Base-by-base conservation (phyloP, 2,113 vertebrate species). In the Saguinus imperator region DNA sequence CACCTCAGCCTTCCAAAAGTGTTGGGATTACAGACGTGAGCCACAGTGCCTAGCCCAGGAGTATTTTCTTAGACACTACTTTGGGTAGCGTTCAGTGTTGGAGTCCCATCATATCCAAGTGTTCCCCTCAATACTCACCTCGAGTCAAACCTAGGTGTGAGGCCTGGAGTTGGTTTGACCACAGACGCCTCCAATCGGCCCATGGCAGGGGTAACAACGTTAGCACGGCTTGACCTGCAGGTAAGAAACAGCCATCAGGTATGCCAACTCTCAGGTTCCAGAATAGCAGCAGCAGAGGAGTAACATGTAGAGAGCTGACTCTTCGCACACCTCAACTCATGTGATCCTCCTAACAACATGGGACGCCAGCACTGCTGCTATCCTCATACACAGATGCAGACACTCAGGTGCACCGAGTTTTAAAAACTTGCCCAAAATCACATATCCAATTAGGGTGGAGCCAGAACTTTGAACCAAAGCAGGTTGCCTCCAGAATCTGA, bases 71-170 rank as follows among this genome's bases (percentile, higher is more conserved):
- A 43, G 57, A 88, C 5, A 13, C 27, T 13, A 35, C 43, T 68
- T 27, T 27, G 57, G 23, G 14, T 8, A 32, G 13, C 13, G 18
- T 23, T 64, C 64, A 48, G 43, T 45, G 52, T 4, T 40, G 72
- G 75, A 32, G 20, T 93, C 81, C 43, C 79, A 40, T 25, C 45
- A n/a, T 84, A 82, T 3, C 21, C 21, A 89, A 89, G 55, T 2
- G 1, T 9, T 48, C 14, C 45, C 57, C 20, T n/a, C 1, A 1
- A 6, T 20, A 87, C 97, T 97, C 80, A 99, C 98, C 98, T 98
- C 61, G 98, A 98, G 92, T 99, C 98, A 96, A 99, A 98, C 48
- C 55, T 98, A 61, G 98, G 98, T 8, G 98, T 98, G 50, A 98
- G 0, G 75, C 96, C 73, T 37, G 98, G 98, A 35, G 98, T 98